Evolutionary conservation across 2,113 vertebrate genomes (phyloP), one percentile per base, ranked within the genome.

Genomic region (Phyllostomus discolor): DNA sequence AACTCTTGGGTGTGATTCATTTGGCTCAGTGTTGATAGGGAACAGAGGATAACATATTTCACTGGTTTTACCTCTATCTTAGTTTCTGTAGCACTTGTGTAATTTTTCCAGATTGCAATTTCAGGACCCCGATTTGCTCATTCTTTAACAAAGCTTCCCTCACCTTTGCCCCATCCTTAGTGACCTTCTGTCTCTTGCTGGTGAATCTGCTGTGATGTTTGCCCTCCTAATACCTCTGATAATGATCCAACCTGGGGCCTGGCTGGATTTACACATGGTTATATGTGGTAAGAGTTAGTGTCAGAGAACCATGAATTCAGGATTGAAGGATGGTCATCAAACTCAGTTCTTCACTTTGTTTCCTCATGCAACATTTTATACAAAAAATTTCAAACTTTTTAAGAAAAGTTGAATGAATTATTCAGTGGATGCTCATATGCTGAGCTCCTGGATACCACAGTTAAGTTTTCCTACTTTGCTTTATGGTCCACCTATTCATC

Each of bases 1-100:
- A 46, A 50, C 46, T 62, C 72, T 41, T 0, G 0, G 16, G 2
- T 48, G 14, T 84, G 26, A 16, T 26, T 88, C 4, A 48, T 75
- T 75, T 92, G 78, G 69, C 62, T 86, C 5, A 38, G n/a, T 1
- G 7, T 38, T 91, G 52, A n/a, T 2, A 6, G 0, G 10, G 75
- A 93, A 52, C 72, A 10, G 9, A 57, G 10, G 24, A 57, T 16
- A 82, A 70, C 16, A 8, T 43, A 70, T 48, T 67, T 69, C 41
- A 41, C n/a, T 22, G 41, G 43, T 33, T 17, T 82, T 76, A 35
- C n/a, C 46, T 52, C 80, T 48, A 5, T 16, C 4, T 48, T 24
- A 17, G 10, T 66, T 70, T 76, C 67, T 38, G 24, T n/a, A 43
- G 38, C 33, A 28, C 38, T 78, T 57, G 43, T 66, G 3, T 94